These are phyloP conservation scores for Trichogramma dendrolimi DNA, from an alignment of 2,888 invertebrate genomes.

Conservation along the genomic window DNA sequence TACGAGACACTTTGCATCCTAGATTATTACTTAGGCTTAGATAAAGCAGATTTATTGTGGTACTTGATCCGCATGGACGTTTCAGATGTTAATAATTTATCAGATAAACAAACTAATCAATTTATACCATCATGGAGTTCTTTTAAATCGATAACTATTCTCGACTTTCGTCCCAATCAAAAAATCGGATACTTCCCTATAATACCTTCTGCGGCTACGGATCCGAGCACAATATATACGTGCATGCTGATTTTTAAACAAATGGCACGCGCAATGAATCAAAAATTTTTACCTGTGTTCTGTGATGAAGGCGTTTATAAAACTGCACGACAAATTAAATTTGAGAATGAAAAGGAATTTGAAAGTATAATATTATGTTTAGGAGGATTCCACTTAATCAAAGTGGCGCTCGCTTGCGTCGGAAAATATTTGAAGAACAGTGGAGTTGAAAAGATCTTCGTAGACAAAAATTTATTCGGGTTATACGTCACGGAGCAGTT, in stretches of 20 bases:
- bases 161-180: constrained; percentile 2
- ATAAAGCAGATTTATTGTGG: constrained; percentile 10
- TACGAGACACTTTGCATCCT: too few species aligned
- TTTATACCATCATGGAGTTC: constrained; percentile 9
- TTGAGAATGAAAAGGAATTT: constrained; percentile 10
- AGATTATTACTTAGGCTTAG: too few species aligned
- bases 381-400: constrained; percentile 16
- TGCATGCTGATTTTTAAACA: constrained; percentile 18
- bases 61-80: constrained; percentile 10
- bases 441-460: constrained; percentile 17
- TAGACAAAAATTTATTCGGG: constrained; percentile 1
- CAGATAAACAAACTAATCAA: constrained; percentile 1
- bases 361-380: constrained; percentile 9
- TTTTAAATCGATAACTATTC: constrained; percentile 9
- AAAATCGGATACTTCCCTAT: constrained; percentile 17
- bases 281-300: constrained; percentile 14
- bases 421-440: constrained; percentile 21
- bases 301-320: constrained; percentile 22
- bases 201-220: constrained; percentile 12
- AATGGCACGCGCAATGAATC: constrained; percentile 12
- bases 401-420: constrained; percentile 6
- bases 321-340: constrained; percentile 13
- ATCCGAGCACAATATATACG: constrained; percentile 18
- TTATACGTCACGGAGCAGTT: constrained; percentile 3
- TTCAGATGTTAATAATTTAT: not conserved